Conservation (phyloP, 1,140 invertebrate genomes). For the Sipha flava region DNA sequence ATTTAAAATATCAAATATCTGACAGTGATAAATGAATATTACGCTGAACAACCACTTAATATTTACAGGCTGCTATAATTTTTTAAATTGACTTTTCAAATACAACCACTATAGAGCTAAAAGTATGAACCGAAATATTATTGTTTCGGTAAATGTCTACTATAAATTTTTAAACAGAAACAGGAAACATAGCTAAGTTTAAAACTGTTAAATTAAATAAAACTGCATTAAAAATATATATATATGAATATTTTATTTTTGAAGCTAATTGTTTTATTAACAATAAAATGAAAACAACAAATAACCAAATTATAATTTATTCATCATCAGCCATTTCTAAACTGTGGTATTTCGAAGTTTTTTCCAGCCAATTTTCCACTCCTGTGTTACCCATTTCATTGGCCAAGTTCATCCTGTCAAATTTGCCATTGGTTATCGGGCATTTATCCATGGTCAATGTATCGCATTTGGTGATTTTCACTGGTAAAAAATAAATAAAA, state of each 20-base stretch:
- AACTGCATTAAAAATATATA: not conserved
- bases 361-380: constrained; percentile 60
- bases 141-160: too few species aligned
- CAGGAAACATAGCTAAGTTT: too few species aligned
- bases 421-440: not conserved
- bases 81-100: too few species aligned
- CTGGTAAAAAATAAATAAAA: constrained; percentile 18
- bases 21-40: too few species aligned
- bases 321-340: constrained; percentile 49
- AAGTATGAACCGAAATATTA: too few species aligned
- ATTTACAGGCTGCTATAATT: too few species aligned
- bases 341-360: constrained; percentile 63
- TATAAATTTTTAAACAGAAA: too few species aligned
- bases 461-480: constrained; percentile 24
- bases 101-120: too few species aligned
- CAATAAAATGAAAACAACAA: not conserved
- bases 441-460: not conserved
- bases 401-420: constrained; percentile 17
- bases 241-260: not conserved
- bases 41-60: too few species aligned
- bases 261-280: not conserved
- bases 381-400: constrained; percentile 46
- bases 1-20: too few species aligned
- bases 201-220: too few species aligned
- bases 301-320: constrained; percentile 47